Conservation (phyloP, 2,797 vertebrate genomes). For the Erethizon dorsatum region DNA sequence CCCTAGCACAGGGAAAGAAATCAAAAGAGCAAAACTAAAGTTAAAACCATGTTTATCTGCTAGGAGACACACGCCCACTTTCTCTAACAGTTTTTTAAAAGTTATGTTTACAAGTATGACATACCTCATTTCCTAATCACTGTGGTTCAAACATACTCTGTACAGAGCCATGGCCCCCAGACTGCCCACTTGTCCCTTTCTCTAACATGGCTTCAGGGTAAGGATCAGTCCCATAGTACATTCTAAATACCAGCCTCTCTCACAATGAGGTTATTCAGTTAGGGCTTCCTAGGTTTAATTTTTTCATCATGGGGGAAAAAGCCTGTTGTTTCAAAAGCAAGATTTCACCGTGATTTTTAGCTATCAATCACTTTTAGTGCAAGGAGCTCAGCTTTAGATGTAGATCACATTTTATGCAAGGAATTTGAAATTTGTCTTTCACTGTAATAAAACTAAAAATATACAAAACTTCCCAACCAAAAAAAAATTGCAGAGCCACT, state of each 20-base stretch:
- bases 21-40: conserved; percentile 17
- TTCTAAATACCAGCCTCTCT: neutral
- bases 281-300: neutral
- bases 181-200: neutral
- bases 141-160: neutral
- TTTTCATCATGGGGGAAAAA: neutral
- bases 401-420: neutral
- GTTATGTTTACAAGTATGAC: neutral
- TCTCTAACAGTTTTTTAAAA: conserved; percentile 22
- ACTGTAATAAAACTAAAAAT: conserved; percentile 19
- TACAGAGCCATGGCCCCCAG: neutral
- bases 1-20: neutral
- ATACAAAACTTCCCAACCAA: neutral
- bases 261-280: neutral
- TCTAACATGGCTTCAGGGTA: neutral
- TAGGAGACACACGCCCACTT: neutral
- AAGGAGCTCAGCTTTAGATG: conserved; percentile 9
- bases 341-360: conserved; percentile 46
- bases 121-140: neutral
- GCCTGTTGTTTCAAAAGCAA: conserved; percentile 5
- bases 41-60: neutral
- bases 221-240: neutral
- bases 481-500: conserved; percentile 22
- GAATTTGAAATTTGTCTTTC: conserved; percentile 52
- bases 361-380: neutral